Evolutionary conservation across 2,797 vertebrate genomes (phyloP).

Genomic region (Prunella strophiata): DNA sequence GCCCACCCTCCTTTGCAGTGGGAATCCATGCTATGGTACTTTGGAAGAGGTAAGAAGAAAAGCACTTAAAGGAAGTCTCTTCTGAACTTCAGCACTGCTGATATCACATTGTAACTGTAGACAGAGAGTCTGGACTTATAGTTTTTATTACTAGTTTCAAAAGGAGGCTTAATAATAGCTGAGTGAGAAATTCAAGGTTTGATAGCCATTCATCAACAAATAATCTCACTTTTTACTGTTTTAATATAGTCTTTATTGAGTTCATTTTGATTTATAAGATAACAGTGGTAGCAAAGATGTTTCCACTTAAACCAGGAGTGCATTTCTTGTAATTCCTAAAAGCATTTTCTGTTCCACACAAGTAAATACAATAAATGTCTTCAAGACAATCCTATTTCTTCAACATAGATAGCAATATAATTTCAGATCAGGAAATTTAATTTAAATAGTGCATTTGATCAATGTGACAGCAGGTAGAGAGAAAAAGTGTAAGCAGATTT

Average conservation of each 20-base stretch:
- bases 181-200: conserved; percentile 14
- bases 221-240: conserved; percentile 28
- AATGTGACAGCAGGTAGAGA: background rate
- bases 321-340: conserved; percentile 61
- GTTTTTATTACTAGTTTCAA: background rate
- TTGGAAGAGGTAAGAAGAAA: background rate
- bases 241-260: conserved; percentile 38
- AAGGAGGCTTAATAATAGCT: background rate
- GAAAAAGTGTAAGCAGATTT: conserved; percentile 1
- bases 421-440: conserved; percentile 35
- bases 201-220: background rate
- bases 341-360: background rate
- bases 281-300: background rate
- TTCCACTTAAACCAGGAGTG: background rate
- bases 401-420: background rate
- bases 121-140: background rate
- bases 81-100: background rate
- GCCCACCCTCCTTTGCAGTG: background rate
- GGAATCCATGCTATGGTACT: background rate
- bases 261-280: conserved; percentile 48
- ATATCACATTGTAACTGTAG: background rate
- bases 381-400: background rate
- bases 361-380: conserved; percentile 29
- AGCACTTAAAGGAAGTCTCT: background rate
- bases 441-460: conserved; percentile 20